These are phyloP conservation scores for Phortica magna DNA, from an alignment of 2,888 invertebrate genomes.

Conservation along the genomic window DNA sequence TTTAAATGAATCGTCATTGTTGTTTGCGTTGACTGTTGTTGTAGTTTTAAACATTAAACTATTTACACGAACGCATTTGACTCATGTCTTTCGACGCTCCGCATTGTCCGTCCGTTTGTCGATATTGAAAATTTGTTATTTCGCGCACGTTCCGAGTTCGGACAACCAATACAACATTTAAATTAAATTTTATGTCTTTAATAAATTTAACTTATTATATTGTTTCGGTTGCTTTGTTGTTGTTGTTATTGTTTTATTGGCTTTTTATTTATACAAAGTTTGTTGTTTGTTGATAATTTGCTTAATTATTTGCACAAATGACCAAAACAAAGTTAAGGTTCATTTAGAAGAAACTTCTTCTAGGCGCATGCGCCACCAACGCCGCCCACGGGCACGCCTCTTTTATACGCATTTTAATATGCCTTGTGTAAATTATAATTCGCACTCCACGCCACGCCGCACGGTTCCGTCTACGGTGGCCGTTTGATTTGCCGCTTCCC, in stretches of 20 bases:
- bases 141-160: conserved; percentile 61
- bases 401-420: conserved; percentile 62
- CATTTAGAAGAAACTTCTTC: too few relatives aligned
- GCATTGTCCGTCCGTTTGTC: conserved; percentile 30
- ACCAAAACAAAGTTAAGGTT: too few relatives aligned
- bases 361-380: too few relatives aligned
- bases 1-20: background rate
- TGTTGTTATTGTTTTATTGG: conserved; percentile 20
- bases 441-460: background rate
- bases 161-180: conserved; percentile 64
- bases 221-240: background rate
- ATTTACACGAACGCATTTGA: background rate
- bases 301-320: background rate
- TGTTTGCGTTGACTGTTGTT: conserved; percentile 2
- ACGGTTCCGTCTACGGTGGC: background rate
- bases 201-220: conserved; percentile 54
- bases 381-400: conserved; percentile 39
- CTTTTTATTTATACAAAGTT: conserved; percentile 29
- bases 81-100: background rate
- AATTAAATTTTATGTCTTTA: conserved; percentile 64
- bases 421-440: too few relatives aligned
- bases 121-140: conserved; percentile 48
- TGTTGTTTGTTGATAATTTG: conserved; percentile 28
- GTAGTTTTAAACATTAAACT: background rate
- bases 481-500: conserved; percentile 55